phyloP scores from a whole-genome alignment of 2,888 invertebrate genomes.

The Osedax fenrisi region DNA sequence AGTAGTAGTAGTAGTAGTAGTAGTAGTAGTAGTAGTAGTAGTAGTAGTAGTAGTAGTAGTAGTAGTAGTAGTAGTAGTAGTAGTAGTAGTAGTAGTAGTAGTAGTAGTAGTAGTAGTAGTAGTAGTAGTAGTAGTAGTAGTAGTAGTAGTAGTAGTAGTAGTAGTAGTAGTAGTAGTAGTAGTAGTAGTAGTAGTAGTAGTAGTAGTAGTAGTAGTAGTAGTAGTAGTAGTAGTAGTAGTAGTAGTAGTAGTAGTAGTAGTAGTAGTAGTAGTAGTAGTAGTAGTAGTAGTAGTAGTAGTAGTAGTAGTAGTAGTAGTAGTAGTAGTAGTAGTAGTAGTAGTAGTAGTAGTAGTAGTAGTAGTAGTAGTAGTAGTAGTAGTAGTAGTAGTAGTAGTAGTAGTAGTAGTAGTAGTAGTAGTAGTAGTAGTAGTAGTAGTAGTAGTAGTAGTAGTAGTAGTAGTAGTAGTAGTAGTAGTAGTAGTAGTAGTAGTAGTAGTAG shows the following conservation, averaged over 20 bases:
- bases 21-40: constrained; percentile 34
- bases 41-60: constrained; percentile 32
- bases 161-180: constrained; percentile 33
- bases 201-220: constrained; percentile 31
- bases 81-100: constrained; percentile 25
- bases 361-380: constrained; percentile 33
- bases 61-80: constrained; percentile 33
- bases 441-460: constrained; percentile 35
- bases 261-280: constrained; percentile 33
- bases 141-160: constrained; percentile 27
- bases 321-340: constrained; percentile 35
- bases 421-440: constrained; percentile 31
- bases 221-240: constrained; percentile 30
- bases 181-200: constrained; percentile 35
- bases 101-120: constrained; percentile 34
- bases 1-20: constrained; percentile 33
- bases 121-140: constrained; percentile 35
- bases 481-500: constrained; percentile 27
- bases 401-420: constrained; percentile 29
- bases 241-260: constrained; percentile 35
- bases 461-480: constrained; percentile 33
- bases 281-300: constrained; percentile 24
- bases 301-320: constrained; percentile 35
- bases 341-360: constrained; percentile 25
- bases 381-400: constrained; percentile 35